Evolutionary conservation across 1,140 invertebrate genomes (phyloP), one percentile per base, ranked within the genome.

Genomic region (Pseudomyrmex dendroicus): DNA sequence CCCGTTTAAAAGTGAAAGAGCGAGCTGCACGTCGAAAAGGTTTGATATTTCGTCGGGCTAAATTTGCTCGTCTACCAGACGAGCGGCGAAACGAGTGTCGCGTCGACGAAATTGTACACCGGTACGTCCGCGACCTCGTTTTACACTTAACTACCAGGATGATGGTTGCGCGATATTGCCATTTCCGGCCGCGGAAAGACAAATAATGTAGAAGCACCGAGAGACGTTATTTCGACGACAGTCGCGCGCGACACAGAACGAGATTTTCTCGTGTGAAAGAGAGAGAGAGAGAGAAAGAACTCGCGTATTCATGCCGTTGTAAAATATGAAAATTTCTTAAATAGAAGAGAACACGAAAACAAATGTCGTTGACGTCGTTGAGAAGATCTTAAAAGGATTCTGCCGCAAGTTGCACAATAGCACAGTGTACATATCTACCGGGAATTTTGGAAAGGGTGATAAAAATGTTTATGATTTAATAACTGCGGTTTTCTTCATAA

Each of bases 61-160:
- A 86, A 87, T 83, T 86, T 56, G 57, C 46, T 50, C 57, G 12
- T 54, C 13, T 15, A 1, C n/a, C n/a, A 50, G 35, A 54, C 48
- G 66, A 10, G 56, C 50, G 25, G 12, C 84, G 83, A 85, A 70
- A 84, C 70, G 72, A 73, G 59, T 50, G 73, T 72, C 46, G 52
- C 10, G 57, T 62, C 15, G 52, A 12, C 62, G 57, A 87, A 87
- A 87, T 87, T 87, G 80, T 73, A 73, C 56, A 50, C 68, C 25
- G 56, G 46, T 25, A 22, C 15, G 48, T 57, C 82, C 64, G 57
- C 68, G 68, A 87, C 73, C 86, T 82, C 76, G 83, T 87, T 88
- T 35, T 82, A 48, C 85, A 59, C 66, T 82, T 87, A 88, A 88
- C 86, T 87, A 77, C 82, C 59, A 67, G 72, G 56, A 88, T 82